These are phyloP conservation scores for Clarias fuscus DNA, from an alignment of 2,797 vertebrate genomes.

Conservation along the genomic window DNA sequence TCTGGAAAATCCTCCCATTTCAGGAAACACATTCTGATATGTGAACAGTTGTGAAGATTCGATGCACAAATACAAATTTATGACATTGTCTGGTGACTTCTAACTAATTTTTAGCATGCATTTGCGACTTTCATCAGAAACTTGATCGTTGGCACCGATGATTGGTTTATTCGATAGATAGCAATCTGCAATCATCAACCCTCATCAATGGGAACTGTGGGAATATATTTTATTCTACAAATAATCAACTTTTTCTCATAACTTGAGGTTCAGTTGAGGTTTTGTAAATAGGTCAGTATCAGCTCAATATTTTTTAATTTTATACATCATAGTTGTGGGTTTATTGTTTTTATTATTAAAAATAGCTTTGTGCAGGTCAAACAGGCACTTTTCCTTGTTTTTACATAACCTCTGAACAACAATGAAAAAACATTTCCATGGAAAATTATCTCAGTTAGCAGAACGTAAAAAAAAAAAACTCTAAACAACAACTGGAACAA, in stretches of 20 bases:
- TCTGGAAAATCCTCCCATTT: neutral
- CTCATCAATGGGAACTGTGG: neutral
- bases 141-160: neutral
- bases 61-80: neutral
- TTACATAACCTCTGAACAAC: neutral
- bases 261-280: neutral
- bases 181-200: neutral
- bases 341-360: too few species aligned
- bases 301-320: neutral
- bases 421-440: neutral
- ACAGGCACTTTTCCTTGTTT: neutral
- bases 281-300: too few species aligned
- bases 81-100: neutral
- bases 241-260: neutral
- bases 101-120: neutral
- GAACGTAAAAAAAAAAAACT: neutral
- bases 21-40: neutral
- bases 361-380: neutral
- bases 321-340: neutral
- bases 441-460: neutral
- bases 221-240: neutral
- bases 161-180: neutral
- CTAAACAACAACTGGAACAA: neutral
- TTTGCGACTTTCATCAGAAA: neutral
- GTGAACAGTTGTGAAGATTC: neutral